Evolutionary conservation across 2,113 vertebrate species (phyloP).

Genomic region (Bubo scandiacus): DNA sequence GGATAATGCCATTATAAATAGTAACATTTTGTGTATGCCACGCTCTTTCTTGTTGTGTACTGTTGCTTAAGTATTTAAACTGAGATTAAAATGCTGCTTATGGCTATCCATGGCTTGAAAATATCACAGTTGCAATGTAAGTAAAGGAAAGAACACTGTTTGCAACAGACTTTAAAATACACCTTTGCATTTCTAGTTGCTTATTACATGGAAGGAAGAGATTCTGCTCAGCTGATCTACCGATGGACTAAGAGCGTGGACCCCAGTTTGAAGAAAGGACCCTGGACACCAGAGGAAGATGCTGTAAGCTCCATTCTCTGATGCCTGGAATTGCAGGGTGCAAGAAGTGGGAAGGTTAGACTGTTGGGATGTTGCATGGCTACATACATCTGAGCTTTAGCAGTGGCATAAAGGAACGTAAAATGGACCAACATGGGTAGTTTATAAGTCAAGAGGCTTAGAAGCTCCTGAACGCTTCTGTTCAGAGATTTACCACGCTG

Average conservation of each 20-base stretch:
- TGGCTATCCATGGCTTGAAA: background rate
- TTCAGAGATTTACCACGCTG: background rate
- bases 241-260: constrained; percentile 90
- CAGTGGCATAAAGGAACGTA: background rate
- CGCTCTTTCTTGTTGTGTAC: background rate
- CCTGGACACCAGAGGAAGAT: constrained; percentile 88
- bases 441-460: background rate
- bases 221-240: constrained; percentile 85
- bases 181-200: constrained; percentile 77
- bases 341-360: background rate
- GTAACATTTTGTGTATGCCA: rapidly evolving
- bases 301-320: constrained; percentile 69
- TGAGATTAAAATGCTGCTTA: background rate
- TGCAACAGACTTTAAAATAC: background rate
- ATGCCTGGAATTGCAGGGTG: background rate
- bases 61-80: background rate
- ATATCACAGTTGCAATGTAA: background rate
- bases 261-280: constrained; percentile 83
- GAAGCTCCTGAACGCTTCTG: background rate
- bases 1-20: background rate
- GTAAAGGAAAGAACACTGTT: background rate
- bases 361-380: background rate
- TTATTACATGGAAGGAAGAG: constrained; percentile 93
- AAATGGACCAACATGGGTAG: rapidly evolving
- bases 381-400: background rate